Evolutionary conservation across 2,888 invertebrate species (phyloP).

Genomic region (Apamea epomidion): DNA sequence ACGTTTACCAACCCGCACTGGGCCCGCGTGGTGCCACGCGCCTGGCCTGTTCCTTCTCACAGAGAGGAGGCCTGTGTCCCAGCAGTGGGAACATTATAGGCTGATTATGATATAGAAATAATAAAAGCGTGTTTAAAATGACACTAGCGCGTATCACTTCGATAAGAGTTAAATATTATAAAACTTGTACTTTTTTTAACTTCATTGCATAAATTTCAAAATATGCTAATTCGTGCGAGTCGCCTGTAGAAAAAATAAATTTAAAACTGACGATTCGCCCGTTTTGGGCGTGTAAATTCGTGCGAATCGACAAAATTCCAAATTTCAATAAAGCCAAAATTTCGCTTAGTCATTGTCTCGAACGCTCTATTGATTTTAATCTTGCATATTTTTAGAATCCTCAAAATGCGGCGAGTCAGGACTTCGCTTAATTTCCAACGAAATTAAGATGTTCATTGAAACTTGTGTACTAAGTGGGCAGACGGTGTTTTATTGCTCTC

Average conservation of each 20-base stretch:
- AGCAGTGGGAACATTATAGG: too few relatives aligned
- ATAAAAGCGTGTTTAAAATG: too few relatives aligned
- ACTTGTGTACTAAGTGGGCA: conserved; percentile 47
- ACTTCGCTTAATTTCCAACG: conserved; percentile 33
- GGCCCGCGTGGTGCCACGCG: too few relatives aligned
- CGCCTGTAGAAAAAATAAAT: neutral
- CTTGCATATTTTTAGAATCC: conserved; percentile 46
- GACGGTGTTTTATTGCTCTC: conserved; percentile 44
- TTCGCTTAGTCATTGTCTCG: conserved; percentile 49
- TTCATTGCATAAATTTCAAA: too few relatives aligned
- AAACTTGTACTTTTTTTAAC: too few relatives aligned
- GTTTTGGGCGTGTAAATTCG: neutral
- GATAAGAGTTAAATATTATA: too few relatives aligned
- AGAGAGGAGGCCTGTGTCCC: too few relatives aligned
- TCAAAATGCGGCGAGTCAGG: conserved; percentile 43
- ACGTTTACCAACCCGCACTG: too few relatives aligned
- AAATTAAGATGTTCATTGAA: conserved; percentile 52
- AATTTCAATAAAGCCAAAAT: neutral
- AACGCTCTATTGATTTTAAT: conserved; percentile 51
- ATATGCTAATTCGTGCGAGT: neutral
- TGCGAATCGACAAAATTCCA: neutral
- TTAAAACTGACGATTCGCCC: neutral
- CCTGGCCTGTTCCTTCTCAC: too few relatives aligned
- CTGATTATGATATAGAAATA: too few relatives aligned
- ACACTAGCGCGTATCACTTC: too few relatives aligned